A percentile compares a stretch with the other conserved stretches of the same genome.
Conservation (phyloP, 2,113 vertebrate genomes). For the Amblyornis subalaris region DNA sequence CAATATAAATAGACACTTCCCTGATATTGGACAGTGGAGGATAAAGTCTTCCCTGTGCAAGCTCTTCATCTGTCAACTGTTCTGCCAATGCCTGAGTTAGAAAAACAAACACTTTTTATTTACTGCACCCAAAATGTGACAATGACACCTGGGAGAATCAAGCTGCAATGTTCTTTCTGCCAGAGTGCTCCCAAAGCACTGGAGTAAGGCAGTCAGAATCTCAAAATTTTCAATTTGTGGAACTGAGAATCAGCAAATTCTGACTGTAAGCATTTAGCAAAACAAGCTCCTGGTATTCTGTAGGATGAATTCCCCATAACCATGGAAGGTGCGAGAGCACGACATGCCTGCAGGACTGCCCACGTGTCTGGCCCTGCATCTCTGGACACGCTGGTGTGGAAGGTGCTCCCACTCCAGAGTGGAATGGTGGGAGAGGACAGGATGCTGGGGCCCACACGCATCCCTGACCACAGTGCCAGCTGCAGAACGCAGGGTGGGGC, state of each 20-base stretch:
- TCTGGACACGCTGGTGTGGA: accelerated
- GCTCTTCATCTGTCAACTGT: conserved; percentile 85
- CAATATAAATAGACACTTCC: conserved; percentile 93
- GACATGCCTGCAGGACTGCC: not conserved
- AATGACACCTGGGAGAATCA: not conserved
- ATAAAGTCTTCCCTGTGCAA: conserved; percentile 88
- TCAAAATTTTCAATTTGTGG: not conserved
- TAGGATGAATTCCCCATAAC: not conserved
- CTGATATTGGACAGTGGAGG: conserved; percentile 90
- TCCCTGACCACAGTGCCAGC: not conserved
- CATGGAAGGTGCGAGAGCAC: accelerated
- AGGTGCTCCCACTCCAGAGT: not conserved
- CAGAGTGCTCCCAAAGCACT: not conserved
- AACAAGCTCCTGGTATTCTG: accelerated
- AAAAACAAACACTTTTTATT: not conserved
- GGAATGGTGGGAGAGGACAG: not conserved
- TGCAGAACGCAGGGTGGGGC: not conserved
- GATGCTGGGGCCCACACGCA: accelerated
- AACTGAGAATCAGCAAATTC: not conserved
- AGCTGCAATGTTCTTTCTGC: not conserved
- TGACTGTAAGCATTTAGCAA: accelerated
- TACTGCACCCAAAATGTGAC: not conserved
- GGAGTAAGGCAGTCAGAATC: not conserved
- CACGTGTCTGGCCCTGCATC: accelerated
- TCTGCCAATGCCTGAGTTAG: conserved; percentile 79